Evolutionary conservation across 1,140 invertebrate genomes (phyloP).

Genomic region (Bacillus rossius): DNA sequence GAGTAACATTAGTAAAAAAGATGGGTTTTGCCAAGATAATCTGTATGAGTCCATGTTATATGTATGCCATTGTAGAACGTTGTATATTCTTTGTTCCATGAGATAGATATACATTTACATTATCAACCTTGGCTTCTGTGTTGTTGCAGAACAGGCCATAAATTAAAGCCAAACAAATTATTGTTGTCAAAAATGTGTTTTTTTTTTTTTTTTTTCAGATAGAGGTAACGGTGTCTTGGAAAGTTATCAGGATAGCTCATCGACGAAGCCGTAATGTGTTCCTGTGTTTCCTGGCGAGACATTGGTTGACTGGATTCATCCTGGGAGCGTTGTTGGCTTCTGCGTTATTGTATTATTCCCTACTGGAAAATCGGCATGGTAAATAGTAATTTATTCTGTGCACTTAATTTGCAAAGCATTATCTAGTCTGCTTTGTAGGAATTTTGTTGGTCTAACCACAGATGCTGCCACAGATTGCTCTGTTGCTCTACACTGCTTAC

Average conservation of each 20-base stretch:
- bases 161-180: no score
- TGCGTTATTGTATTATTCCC: constrained; percentile 27
- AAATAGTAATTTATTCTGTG: constrained; percentile 12
- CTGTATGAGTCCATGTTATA: no score
- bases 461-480: neutral
- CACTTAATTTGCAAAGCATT: neutral
- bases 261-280: constrained; percentile 30
- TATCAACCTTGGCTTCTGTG: no score
- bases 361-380: constrained; percentile 26
- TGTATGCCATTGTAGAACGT: no score
- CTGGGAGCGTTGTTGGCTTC: constrained; percentile 29
- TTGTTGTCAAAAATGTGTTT: no score
- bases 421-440: no score
- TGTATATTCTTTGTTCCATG: no score
- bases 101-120: no score
- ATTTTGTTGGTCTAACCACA: neutral
- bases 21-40: no score
- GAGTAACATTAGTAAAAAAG: no score
- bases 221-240: neutral
- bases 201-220: neutral
- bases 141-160: no score
- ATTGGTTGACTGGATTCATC: constrained; percentile 34
- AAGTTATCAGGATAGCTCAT: constrained; percentile 26
- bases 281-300: constrained; percentile 27
- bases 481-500: neutral